phyloP scores from a whole-genome alignment of 2,888 invertebrate genomes.

The Tachina lurida region DNA sequence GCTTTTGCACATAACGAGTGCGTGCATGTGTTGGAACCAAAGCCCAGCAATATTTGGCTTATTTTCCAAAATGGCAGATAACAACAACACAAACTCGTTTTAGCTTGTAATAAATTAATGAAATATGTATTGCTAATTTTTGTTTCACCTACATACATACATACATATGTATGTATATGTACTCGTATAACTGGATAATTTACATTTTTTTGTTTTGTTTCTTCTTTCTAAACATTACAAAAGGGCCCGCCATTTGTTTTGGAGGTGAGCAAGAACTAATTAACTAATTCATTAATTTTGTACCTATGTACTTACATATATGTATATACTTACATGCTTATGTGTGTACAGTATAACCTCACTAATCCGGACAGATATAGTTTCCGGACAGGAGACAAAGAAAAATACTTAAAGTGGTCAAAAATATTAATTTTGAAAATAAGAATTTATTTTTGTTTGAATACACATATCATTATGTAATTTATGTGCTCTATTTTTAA shows the following conservation, averaged over 20 bases:
- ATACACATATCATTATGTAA: too few relatives aligned
- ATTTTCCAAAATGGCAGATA: slow-evolving; percentile 34
- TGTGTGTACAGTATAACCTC: too few relatives aligned
- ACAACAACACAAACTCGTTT: slow-evolving; percentile 3
- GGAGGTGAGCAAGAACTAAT: slow-evolving; percentile 21
- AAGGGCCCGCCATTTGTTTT: background rate
- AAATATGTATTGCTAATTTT: background rate
- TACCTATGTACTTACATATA: background rate
- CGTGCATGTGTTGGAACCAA: background rate
- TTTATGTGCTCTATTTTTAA: too few relatives aligned
- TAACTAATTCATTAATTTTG: slow-evolving; percentile 41
- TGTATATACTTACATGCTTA: too few relatives aligned
- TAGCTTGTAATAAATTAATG: background rate
- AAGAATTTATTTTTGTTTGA: too few relatives aligned
- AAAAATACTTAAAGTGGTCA: too few relatives aligned
- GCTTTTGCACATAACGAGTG: slow-evolving; percentile 43
- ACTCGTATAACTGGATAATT: too few relatives aligned
- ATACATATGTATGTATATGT: too few relatives aligned
- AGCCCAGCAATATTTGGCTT: background rate
- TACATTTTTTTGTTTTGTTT: background rate
- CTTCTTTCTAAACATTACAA: background rate
- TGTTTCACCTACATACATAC: background rate
- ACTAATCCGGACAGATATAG: too few relatives aligned
- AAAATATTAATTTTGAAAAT: too few relatives aligned
- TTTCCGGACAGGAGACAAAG: too few relatives aligned